Evolutionary conservation across 2,888 invertebrate genomes (phyloP), one percentile per base, ranked within the genome.

Genomic region (Spilarctia lutea): DNA sequence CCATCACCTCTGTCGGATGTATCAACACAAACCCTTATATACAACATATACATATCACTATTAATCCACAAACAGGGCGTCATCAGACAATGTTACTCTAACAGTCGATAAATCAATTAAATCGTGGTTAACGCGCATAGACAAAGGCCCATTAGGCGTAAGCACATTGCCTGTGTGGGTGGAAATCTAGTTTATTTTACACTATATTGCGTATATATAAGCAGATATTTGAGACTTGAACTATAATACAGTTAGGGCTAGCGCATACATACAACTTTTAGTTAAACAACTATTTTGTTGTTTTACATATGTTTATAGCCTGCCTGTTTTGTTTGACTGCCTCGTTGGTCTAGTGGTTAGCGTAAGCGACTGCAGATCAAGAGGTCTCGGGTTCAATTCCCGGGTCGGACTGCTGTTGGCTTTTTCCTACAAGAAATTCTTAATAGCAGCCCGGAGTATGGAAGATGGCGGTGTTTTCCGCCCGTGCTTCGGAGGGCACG

Each of bases 101-200:
- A 30, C 68, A 73, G 72, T 70, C 79, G 73, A 76, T 81, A 79
- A 78, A 82, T 81, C 80, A 77, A 84, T 81, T 80, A 81, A 74
- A 65, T 63, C 48, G 78, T 24, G 77, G 77, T 72, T 66, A 60
- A 72, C 70, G 70, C 75, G 67, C 76, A 72, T 72, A 69, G 77
- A 81, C 82, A 80, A 77, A 80, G 81, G 78, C 79, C 75, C 85
- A 86, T 83, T 81, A 78, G 76, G 66, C 73, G 81, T 87, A 83
- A 89, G 87, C 89, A 88, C 87, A 85, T 79, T 84, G 79, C 73
- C 77, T 79, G 80, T 75, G 75, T 63, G 72, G 60, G 16, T 11
- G 24, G 4, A 11, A 68, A 24, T 30, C 27, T 63, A 71, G 66
- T n/a, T 42, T 33, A 42, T 42, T 67, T 42, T 18, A 24, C 27